Evolutionary conservation across 1,140 invertebrate genomes (phyloP).

Genomic region (Drosophila insularis): DNA sequence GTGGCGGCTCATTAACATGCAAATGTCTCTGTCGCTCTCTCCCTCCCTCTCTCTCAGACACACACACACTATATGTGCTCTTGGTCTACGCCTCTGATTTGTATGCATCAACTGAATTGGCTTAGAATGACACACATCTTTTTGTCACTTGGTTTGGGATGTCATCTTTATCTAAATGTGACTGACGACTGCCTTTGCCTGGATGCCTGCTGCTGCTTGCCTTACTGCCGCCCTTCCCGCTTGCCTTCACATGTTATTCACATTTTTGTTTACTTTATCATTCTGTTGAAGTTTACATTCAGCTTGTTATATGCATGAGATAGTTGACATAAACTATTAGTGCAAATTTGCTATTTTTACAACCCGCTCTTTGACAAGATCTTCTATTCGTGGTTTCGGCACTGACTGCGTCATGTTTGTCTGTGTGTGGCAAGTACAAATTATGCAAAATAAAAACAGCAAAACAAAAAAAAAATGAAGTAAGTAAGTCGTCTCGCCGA

Average conservation of each 20-base stretch:
- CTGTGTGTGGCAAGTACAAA: conserved; percentile 21
- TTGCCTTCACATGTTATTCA: conserved; percentile 1
- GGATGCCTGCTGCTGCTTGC: too few species aligned
- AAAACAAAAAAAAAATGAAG: conserved; percentile 17
- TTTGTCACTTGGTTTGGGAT: background rate
- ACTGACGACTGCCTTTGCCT: too few species aligned
- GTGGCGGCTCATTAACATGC: conserved; percentile 50
- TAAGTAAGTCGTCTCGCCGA: too few species aligned
- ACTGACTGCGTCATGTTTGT: background rate
- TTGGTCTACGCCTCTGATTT: background rate
- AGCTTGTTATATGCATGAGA: conserved; percentile 23
- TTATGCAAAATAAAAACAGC: conserved; percentile 34
- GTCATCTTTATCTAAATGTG: background rate
- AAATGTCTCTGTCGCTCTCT: conserved; percentile 10
- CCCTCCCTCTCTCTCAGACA: background rate
- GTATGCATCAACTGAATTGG: conserved; percentile 15
- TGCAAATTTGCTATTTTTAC: conserved; percentile 82
- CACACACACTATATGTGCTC: too few species aligned
- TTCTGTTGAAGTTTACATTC: conserved; percentile 35
- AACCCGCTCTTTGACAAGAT: conserved; percentile 12
- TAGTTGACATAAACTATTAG: conserved; percentile 83
- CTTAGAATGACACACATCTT: conserved; percentile 31
- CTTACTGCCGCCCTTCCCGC: background rate
- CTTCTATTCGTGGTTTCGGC: conserved; percentile 15
- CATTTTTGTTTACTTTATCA: conserved; percentile 27